Evolutionary conservation across 2,113 vertebrate species (phyloP), one percentile per base, ranked within the genome.

Genomic region (Halichoerus grypus): DNA sequence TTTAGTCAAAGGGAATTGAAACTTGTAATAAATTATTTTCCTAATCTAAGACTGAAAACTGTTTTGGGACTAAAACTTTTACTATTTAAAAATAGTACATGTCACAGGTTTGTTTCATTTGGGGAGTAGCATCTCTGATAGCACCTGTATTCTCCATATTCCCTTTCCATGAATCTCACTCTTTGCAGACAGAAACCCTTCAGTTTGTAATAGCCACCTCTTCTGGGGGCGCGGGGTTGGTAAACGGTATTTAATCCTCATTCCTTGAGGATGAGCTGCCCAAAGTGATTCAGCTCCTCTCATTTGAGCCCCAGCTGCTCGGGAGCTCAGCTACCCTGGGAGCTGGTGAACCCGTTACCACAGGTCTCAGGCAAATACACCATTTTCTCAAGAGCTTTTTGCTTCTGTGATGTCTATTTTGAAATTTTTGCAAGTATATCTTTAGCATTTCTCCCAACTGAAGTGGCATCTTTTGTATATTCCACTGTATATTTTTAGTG

Each of bases 1-100:
- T 94, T 94, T 87, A 63, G 31, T 91, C 59, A 89, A 93, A 67
- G 59, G 42, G 69, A 77, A 95, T 94, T 88, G 84, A 95, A 92
- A 72, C 26, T 81, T 77, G 7, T 91, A 94, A 49, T 72, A 88
- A 91, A 4, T 74, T 88, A 36, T 63, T 91, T 93, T 94, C n/a
- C 39, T 90, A 67, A 81, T 86, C 82, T 88, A 49, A 92, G 76
- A 85, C 31, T 71, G 21, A 93, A 95, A 94, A 80, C 39, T 42
- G 19, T 63, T 63, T 76, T 26, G 5, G 31, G 4, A 65, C 19
- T 82, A 69, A 79, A 91, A 92, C 19, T 39, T 61, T 74, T 76
- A 71, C 24, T 65, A 11, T 87, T 95, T 83, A 28, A 53, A 88
- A 97, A 42, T 59, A 80, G 74, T 57, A 1, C 33, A 46, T 51